Conservation (phyloP, 1,140 invertebrate species). For the Hyposmocoma kahamanoa region DNA sequence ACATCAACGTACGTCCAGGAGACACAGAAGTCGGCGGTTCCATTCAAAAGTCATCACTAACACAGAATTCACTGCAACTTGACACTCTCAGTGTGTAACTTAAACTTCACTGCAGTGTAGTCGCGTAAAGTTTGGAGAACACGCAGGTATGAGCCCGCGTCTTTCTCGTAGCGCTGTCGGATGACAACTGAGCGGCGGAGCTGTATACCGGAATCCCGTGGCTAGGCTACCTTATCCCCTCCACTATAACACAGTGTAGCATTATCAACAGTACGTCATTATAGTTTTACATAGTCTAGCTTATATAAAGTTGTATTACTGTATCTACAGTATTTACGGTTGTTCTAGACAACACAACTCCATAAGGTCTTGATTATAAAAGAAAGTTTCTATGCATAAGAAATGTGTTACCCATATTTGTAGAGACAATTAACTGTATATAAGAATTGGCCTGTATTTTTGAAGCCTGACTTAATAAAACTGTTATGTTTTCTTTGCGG, state of each 20-base stretch:
- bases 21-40: slow-evolving; percentile 47
- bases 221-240: slow-evolving; percentile 12
- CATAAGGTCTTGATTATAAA: no score
- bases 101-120: slow-evolving; percentile 43
- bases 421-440: no score
- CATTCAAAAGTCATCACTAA: slow-evolving; percentile 65
- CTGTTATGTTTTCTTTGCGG: no score
- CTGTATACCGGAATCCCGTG: background rate
- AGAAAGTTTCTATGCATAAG: no score
- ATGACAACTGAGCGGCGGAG: slow-evolving; percentile 50
- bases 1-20: slow-evolving; percentile 64
- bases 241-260: slow-evolving; percentile 17
- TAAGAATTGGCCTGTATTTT: no score
- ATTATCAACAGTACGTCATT: no score
- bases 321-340: no score
- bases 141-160: slow-evolving; percentile 52
- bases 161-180: slow-evolving; percentile 58
- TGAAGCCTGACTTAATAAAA: no score
- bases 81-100: slow-evolving; percentile 55
- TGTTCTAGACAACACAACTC: no score
- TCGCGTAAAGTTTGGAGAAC: slow-evolving; percentile 67
- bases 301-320: no score
- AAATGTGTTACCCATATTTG: no score
- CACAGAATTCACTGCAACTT: slow-evolving; percentile 50
- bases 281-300: no score